phyloP scores from a whole-genome alignment of 2,888 invertebrate genomes.

The Spodoptera exigua region DNA sequence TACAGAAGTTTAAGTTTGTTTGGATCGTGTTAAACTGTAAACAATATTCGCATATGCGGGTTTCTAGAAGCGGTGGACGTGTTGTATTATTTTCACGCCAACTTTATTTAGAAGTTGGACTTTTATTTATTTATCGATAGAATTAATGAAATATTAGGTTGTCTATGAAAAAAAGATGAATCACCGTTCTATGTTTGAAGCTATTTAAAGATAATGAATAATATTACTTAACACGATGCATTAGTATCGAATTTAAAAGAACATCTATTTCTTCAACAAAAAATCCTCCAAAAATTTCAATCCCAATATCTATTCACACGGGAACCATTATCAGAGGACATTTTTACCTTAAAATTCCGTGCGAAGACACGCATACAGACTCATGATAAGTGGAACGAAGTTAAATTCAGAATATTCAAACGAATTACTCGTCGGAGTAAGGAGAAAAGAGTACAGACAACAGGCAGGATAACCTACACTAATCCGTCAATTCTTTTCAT shows the following conservation, averaged over 20 bases:
- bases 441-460: conserved; percentile 28
- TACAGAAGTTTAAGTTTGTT: conserved; percentile 51
- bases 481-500: too few species aligned
- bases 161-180: too few species aligned
- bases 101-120: conserved; percentile 19
- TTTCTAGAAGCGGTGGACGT: conserved; percentile 2
- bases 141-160: too few species aligned
- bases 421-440: conserved; percentile 26
- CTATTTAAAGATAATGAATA: too few species aligned
- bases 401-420: conserved; percentile 45
- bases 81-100: conserved; percentile 11
- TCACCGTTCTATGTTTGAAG: too few species aligned
- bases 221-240: too few species aligned
- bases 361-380: conserved; percentile 8
- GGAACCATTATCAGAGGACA: conserved; percentile 6
- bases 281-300: too few species aligned
- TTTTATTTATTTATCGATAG: conserved; percentile 9
- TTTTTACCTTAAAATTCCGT: conserved; percentile 8
- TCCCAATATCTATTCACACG: background rate
- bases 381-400: conserved; percentile 31
- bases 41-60: conserved; percentile 31
- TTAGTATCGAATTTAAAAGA: too few species aligned
- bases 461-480: conserved; percentile 15
- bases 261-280: too few species aligned
- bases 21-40: conserved; percentile 7